Conservation (phyloP, 2,888 invertebrate species). For the Dryadula phaetusa region DNA sequence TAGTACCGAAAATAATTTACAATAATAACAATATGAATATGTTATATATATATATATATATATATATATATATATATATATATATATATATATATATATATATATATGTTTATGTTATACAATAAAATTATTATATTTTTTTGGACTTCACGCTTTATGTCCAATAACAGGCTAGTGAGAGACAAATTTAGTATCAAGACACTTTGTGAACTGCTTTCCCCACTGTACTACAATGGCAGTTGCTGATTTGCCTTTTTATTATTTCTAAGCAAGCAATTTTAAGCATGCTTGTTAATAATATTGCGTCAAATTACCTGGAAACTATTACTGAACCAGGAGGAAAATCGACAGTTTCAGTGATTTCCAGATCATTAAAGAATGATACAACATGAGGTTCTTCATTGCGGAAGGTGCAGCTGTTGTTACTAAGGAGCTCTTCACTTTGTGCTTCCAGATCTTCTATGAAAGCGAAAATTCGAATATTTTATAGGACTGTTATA, state of each 20-base stretch:
- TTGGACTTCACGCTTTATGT: no score
- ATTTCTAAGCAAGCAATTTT: not conserved
- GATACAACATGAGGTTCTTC: conserved; percentile 92
- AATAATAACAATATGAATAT: not conserved
- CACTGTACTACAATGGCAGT: no score
- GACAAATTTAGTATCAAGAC: no score
- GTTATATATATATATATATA: not conserved
- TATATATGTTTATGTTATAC: no score
- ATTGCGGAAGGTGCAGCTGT: conserved; percentile 90
- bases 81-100: no score
- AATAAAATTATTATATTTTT: no score
- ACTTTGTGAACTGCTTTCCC: no score
- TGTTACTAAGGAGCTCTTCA: conserved; percentile 85
- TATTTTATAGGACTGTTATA: not conserved
- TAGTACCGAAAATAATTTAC: no score
- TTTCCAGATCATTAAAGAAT: conserved; percentile 91
- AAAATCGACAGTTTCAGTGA: conserved; percentile 91
- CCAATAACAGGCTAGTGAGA: no score
- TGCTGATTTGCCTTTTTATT: no score
- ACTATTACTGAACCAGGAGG: conserved; percentile 89
- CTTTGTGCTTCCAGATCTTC: conserved; percentile 78
- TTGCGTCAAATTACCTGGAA: conserved; percentile 74
- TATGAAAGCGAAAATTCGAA: conserved; percentile 50
- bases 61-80: no score
- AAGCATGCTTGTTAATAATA: not conserved